Conservation (phyloP, 1,140 invertebrate species). For the Neodiprion lecontei region DNA sequence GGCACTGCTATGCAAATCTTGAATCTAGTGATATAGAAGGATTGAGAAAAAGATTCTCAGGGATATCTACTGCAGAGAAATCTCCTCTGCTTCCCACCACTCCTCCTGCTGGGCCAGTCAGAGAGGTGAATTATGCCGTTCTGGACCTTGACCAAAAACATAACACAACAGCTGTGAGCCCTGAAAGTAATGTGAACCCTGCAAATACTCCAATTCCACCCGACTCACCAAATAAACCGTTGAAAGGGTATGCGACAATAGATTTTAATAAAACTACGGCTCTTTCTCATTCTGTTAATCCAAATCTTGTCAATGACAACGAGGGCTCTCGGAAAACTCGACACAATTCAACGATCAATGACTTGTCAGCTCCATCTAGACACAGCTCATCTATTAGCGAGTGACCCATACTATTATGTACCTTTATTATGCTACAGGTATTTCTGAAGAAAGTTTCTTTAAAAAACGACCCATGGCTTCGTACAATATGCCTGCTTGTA, state of each 20-base stretch:
- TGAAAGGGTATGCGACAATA: slow-evolving; percentile 88
- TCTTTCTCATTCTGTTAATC: slow-evolving; percentile 72
- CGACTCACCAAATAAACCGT: slow-evolving; percentile 64
- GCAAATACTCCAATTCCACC: slow-evolving; percentile 46
- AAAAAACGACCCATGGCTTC: background rate
- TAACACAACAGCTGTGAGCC: slow-evolving; percentile 20
- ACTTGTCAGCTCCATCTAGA: slow-evolving; percentile 58
- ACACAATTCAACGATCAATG: slow-evolving; percentile 69
- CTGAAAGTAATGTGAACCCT: slow-evolving; percentile 34
- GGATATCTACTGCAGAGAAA: slow-evolving; percentile 53
- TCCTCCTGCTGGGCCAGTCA: slow-evolving; percentile 53
- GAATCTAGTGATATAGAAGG: slow-evolving; percentile 67
- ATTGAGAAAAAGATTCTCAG: slow-evolving; percentile 52
- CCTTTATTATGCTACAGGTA: background rate
- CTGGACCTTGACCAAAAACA: slow-evolving; percentile 72
- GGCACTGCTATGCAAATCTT: slow-evolving; percentile 72
- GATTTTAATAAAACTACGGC: slow-evolving; percentile 93
- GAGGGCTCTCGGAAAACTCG: slow-evolving; percentile 71
- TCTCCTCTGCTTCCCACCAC: slow-evolving; percentile 59
- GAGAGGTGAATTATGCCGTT: slow-evolving; percentile 79
- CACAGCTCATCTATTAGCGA: slow-evolving; percentile 68
- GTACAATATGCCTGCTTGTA: slow-evolving; percentile 2
- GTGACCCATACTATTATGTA: slow-evolving; percentile 41
- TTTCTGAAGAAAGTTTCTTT: background rate
- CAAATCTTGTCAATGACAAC: slow-evolving; percentile 62